Percentiles rank a stretch among this genome's conserved stretches.
Evolutionary conservation across 2,797 vertebrate genomes (phyloP).

Genomic region (Myotis daubentonii): DNA sequence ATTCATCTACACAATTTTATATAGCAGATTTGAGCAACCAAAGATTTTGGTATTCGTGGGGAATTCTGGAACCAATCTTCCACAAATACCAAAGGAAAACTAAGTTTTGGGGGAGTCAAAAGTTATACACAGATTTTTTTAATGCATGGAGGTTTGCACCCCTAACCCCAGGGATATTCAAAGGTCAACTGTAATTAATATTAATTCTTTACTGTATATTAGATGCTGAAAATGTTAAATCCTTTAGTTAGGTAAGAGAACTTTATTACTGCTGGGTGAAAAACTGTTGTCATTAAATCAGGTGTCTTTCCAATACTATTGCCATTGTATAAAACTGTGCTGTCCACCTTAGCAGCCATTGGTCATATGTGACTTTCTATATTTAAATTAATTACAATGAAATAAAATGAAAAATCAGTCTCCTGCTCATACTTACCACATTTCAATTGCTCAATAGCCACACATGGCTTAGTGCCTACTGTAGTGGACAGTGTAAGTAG

Average conservation of each 20-base stretch:
- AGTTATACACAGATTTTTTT: background rate
- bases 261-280: background rate
- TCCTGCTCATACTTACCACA: background rate
- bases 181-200: background rate
- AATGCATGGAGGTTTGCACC: background rate
- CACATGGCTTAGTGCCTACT: background rate
- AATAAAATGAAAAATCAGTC: constrained; percentile 14
- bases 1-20: background rate
- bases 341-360: background rate
- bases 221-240: constrained; percentile 34
- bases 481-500: background rate
- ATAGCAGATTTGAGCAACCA: background rate
- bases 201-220: constrained; percentile 19
- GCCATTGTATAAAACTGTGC: constrained; percentile 31
- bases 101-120: background rate
- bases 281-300: constrained; percentile 25
- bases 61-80: background rate
- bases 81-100: background rate
- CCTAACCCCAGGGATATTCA: background rate
- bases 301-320: background rate
- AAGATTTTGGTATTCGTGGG: background rate
- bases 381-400: constrained; percentile 27
- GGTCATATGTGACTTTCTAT: background rate
- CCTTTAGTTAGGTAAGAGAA: background rate
- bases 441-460: constrained; percentile 10